Conservation (phyloP, 2,888 invertebrate genomes). For the Hyposoter dolosus region DNA sequence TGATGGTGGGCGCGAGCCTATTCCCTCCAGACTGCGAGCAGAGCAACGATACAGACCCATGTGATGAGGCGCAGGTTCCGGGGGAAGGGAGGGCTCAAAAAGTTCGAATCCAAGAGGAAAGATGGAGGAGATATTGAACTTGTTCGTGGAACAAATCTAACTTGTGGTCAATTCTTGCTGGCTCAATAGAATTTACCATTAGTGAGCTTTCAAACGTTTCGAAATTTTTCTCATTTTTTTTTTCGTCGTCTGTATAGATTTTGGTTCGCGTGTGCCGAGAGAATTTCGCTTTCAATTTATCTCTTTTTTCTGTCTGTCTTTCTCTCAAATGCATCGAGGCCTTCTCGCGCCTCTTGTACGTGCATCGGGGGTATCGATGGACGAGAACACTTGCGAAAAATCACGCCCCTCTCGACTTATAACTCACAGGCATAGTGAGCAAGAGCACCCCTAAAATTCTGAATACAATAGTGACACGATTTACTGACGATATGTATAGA, state of each 20-base stretch:
- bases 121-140: constrained; percentile 48
- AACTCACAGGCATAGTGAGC: constrained; percentile 21
- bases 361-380: constrained; percentile 55
- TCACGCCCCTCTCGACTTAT: constrained; percentile 64
- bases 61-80: constrained; percentile 23
- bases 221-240: constrained; percentile 6
- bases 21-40: constrained; percentile 28
- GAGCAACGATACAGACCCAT: constrained; percentile 37
- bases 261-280: not conserved
- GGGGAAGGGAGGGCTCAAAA: constrained; percentile 1
- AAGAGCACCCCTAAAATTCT: constrained; percentile 42
- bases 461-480: constrained; percentile 65
- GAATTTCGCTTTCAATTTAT: constrained; percentile 15
- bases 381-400: constrained; percentile 69
- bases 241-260: not conserved
- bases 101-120: constrained; percentile 36
- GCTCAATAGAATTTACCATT: constrained; percentile 62
- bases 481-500: constrained; percentile 59
- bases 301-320: constrained; percentile 35
- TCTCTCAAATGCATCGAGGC: constrained; percentile 9
- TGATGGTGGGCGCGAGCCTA: constrained; percentile 44
- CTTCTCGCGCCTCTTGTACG: constrained; percentile 11
- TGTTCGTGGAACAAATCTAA: constrained; percentile 52
- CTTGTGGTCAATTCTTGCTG: constrained; percentile 48
- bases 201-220: constrained; percentile 48